Evolutionary conservation across 2,113 vertebrate genomes (phyloP), one percentile per base, ranked within the genome.

Genomic region (Daubentonia madagascariensis): DNA sequence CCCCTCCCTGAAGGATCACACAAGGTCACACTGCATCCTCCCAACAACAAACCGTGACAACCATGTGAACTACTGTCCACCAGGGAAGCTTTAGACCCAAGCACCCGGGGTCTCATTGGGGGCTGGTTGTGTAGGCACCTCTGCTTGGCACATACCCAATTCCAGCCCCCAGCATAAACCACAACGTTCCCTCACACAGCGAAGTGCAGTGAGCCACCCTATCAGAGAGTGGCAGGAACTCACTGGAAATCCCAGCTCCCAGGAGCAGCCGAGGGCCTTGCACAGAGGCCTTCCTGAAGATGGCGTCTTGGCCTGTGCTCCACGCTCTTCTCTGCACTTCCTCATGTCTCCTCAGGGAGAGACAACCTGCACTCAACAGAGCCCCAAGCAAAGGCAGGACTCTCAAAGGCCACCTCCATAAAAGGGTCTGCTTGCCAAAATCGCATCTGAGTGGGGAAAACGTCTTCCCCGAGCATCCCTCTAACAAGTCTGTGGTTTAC

Each of bases 271-370:
- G 1, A 20, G 23, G n/a, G 72, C 10, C 30, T 4, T 5, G 10
- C 28, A n/a, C 4, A 3, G 61, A 57, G 61, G 23, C 72, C 30
- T 45, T 57, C 11, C 68, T 23, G 2, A 80, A 50, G 61, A 28
- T 1, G 0, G 25, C 0, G 2, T 8, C 84, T 57, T 4, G 63
- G 32, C 50, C 50, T 78, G 17, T 3, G 4, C 1, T 10, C 0
- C 25, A 23, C 59, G 50, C 32, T 12, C 59, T 16, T n/a, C 37
- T 28, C n/a, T 9, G 40, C 48, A n/a, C 48, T 45, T 86, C 68
- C 32, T 87, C 16, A 5, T 0, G 10, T 22, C 50, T 45, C 45
- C 14, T 78, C n/a, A 6, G 43, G 28, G 14, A n/a, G 20, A 18
- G 30, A 23, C 6, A 76, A 18, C 13, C 28, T 17, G 32, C 28